Percentiles rank a stretch among this genome's conserved stretches.
These are phyloP conservation scores for Macroramphosus scolopax DNA, from an alignment of 2,797 vertebrate genomes.

Conservation along the genomic window DNA sequence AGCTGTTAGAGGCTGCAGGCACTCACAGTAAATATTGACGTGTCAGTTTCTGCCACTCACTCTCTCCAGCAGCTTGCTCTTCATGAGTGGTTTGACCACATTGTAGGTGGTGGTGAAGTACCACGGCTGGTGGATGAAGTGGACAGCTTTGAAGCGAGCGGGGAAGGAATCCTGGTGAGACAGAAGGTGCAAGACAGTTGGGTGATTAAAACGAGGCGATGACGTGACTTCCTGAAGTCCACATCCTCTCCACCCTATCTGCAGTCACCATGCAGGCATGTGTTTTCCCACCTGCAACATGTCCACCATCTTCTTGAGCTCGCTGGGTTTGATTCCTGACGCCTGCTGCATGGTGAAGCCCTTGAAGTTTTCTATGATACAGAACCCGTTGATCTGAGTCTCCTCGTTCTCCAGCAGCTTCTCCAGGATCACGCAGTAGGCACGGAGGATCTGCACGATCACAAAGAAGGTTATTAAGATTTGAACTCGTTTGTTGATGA, in stretches of 20 bases:
- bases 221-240: too few relatives aligned
- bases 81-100: conserved; percentile 93
- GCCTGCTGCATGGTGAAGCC: conserved; percentile 99
- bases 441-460: conserved; percentile 87
- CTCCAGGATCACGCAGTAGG: conserved; percentile 97
- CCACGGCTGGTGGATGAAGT: conserved; percentile 99
- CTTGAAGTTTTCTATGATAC: conserved; percentile 97
- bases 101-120: conserved; percentile 99
- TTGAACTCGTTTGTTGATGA: too few relatives aligned
- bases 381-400: conserved; percentile 98
- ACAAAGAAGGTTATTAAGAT: too few relatives aligned
- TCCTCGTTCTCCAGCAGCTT: conserved; percentile 95
- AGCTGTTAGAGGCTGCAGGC: conserved; percentile 4
- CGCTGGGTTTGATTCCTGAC: conserved; percentile 88
- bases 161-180: conserved; percentile 92
- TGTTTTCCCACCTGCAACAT: conserved; percentile 89
- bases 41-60: conserved; percentile 72
- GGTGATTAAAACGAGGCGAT: too few relatives aligned
- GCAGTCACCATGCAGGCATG: background rate
- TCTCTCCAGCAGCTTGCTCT: conserved; percentile 94
- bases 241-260: too few relatives aligned
- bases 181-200: background rate
- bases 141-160: conserved; percentile 94
- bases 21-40: background rate
- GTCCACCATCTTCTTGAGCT: conserved; percentile 99